phyloP scores from a whole-genome alignment of 2,888 invertebrate species.

The Tupiocoris notatus region DNA sequence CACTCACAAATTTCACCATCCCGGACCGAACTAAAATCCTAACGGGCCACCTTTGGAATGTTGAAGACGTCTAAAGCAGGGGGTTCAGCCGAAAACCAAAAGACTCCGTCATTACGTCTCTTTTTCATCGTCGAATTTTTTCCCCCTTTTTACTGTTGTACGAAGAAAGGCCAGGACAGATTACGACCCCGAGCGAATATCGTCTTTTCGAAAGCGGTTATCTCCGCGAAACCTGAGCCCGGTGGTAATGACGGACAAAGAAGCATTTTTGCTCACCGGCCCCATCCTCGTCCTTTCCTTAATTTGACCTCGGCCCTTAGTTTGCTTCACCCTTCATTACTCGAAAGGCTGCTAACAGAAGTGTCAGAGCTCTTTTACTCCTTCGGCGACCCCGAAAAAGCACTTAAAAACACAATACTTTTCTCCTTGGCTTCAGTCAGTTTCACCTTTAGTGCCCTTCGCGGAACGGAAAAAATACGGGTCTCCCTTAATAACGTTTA shows the following conservation, averaged over 20 bases:
- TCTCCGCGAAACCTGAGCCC: not conserved
- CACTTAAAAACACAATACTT: slow-evolving; percentile 34
- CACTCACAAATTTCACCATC: no score
- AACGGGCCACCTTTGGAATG: not conserved
- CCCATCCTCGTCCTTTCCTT: not conserved
- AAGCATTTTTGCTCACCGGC: not conserved
- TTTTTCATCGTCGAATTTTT: not conserved
- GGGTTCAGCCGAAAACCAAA: not conserved
- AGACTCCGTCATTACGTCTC: not conserved
- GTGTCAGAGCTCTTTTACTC: slow-evolving; percentile 37
- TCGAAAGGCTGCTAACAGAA: slow-evolving; percentile 26
- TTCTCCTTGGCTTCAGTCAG: slow-evolving; percentile 6
- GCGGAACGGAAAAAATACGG: slow-evolving; percentile 8
- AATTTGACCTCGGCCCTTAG: slow-evolving; percentile 29
- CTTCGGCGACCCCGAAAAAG: slow-evolving; percentile 26
- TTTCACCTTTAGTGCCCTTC: slow-evolving; percentile 23
- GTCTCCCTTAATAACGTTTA: slow-evolving; percentile 31
- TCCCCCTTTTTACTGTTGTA: slow-evolving; percentile 9
- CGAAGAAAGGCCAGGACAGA: slow-evolving; percentile 22
- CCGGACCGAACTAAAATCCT: not conserved
- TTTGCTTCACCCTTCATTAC: slow-evolving; percentile 31
- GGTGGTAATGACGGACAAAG: not conserved
- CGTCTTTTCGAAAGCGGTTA: not conserved
- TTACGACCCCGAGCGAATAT: slow-evolving; percentile 10
- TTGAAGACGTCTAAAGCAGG: not conserved